Evolutionary conservation across 2,888 invertebrate species (phyloP).

Genomic region (Zele albiditarsus): DNA sequence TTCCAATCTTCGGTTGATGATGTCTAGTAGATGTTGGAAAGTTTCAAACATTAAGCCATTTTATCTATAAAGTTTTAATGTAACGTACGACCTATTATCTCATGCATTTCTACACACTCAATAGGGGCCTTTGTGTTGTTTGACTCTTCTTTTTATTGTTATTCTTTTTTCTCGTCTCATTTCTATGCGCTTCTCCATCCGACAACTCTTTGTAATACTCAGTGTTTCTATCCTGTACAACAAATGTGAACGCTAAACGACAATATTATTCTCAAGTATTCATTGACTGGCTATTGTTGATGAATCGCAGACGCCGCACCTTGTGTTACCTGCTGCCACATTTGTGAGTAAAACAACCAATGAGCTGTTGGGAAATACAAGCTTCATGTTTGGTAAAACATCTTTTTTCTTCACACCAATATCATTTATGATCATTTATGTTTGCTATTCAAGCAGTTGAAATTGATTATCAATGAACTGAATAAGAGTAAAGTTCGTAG

Average conservation of each 20-base stretch:
- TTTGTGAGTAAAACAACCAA: slow-evolving; percentile 6
- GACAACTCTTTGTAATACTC: not conserved
- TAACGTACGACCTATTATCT: not conserved
- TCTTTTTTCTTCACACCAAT: not conserved
- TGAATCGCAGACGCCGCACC: slow-evolving; percentile 44
- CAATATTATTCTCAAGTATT: slow-evolving; percentile 46
- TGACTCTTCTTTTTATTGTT: not conserved
- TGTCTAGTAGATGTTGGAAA: not conserved
- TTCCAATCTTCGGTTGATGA: not conserved
- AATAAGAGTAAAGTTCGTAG: not conserved
- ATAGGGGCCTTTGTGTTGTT: not conserved
- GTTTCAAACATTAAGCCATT: not conserved
- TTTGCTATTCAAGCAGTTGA: not conserved
- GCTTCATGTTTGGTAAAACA: not conserved
- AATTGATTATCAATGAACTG: not conserved
- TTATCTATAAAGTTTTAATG: not conserved
- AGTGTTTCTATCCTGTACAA: not conserved
- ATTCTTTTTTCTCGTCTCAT: slow-evolving; percentile 1
- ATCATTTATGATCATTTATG: not conserved
- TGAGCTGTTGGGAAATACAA: slow-evolving; percentile 3
- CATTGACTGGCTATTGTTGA: slow-evolving; percentile 52
- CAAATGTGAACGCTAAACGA: slow-evolving; percentile 50
- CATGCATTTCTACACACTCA: not conserved
- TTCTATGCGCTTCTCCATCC: not conserved
- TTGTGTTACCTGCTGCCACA: slow-evolving; percentile 21